phyloP scores from a whole-genome alignment of 2,888 invertebrate species.

The Synanthedon andrenaeformis region DNA sequence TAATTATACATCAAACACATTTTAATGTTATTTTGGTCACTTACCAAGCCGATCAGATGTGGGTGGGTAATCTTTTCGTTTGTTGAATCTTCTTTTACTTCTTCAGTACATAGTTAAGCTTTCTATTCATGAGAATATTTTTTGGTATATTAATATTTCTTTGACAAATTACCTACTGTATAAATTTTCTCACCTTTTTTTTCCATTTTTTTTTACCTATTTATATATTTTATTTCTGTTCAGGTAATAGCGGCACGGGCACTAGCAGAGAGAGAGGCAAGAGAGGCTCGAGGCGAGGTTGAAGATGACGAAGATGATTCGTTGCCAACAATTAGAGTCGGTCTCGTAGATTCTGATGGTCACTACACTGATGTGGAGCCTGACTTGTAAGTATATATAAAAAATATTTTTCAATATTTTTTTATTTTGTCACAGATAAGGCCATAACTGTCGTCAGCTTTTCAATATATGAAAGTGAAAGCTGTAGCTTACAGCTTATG shows the following conservation, averaged over 20 bases:
- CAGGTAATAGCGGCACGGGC: slow-evolving; percentile 65
- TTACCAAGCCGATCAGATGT: background rate
- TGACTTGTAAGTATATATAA: slow-evolving; percentile 46
- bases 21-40: background rate
- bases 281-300: slow-evolving; percentile 56
- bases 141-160: background rate
- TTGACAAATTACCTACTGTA: too few species aligned
- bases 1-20: background rate
- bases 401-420: background rate
- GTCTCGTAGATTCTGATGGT: slow-evolving; percentile 56
- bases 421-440: too few species aligned
- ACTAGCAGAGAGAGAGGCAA: slow-evolving; percentile 56
- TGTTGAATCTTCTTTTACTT: background rate
- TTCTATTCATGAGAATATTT: background rate
- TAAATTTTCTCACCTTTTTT: too few species aligned
- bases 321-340: slow-evolving; percentile 58
- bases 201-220: too few species aligned
- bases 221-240: too few species aligned
- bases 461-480: too few species aligned
- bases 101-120: background rate
- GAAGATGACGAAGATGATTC: slow-evolving; percentile 62
- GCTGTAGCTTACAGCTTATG: too few species aligned
- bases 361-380: slow-evolving; percentile 62
- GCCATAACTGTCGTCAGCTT: too few species aligned
- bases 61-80: too few species aligned